Evolutionary conservation across 2,888 invertebrate species (phyloP).

Genomic region (Lasius fuliginosus): DNA sequence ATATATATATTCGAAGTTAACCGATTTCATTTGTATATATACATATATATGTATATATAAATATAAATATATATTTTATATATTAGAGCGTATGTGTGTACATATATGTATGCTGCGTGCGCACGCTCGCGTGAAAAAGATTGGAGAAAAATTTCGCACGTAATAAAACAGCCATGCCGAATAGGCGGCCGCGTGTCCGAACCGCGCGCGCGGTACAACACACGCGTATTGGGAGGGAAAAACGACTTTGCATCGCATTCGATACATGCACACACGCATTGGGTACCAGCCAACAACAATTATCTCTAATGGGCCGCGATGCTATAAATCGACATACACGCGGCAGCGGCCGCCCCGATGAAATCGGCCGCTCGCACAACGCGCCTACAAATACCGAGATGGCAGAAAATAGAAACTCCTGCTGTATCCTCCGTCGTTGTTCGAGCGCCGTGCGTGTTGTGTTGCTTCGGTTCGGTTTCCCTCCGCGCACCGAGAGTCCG

Average conservation of each 20-base stretch:
- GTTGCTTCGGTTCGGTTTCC: slow-evolving; percentile 46
- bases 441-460: slow-evolving; percentile 55
- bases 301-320: slow-evolving; percentile 85
- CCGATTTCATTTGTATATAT: no score
- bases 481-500: slow-evolving; percentile 62
- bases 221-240: slow-evolving; percentile 71
- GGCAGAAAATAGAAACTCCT: slow-evolving; percentile 82
- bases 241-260: slow-evolving; percentile 79
- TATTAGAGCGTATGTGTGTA: slow-evolving; percentile 23
- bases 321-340: slow-evolving; percentile 85
- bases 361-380: slow-evolving; percentile 76
- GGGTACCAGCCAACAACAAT: slow-evolving; percentile 81
- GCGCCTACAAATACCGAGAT: slow-evolving; percentile 65
- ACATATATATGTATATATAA: neutral
- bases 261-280: slow-evolving; percentile 59
- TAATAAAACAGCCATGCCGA: slow-evolving; percentile 80
- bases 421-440: slow-evolving; percentile 55
- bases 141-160: slow-evolving; percentile 82
- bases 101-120: slow-evolving; percentile 24
- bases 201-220: slow-evolving; percentile 27
- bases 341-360: slow-evolving; percentile 77
- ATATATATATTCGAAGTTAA: neutral
- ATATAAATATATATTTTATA: slow-evolving; percentile 10
- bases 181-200: slow-evolving; percentile 36
- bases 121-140: slow-evolving; percentile 25